These are phyloP conservation scores for Manduca sexta DNA, from an alignment of 1,140 invertebrate species.

Conservation along the genomic window DNA sequence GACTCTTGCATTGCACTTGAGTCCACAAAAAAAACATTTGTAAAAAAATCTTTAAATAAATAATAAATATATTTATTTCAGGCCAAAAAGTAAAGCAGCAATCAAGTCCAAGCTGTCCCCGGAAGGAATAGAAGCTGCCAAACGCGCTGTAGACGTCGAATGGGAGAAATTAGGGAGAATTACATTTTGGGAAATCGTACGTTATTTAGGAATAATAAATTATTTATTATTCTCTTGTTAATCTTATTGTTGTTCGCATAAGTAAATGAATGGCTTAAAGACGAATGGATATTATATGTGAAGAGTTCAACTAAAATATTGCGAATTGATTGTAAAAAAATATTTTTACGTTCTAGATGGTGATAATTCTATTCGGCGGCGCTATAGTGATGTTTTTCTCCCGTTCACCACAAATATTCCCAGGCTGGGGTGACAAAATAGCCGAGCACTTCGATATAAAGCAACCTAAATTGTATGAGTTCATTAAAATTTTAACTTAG, in stretches of 20 bases:
- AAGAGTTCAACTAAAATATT: too few relatives aligned
- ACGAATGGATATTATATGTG: too few relatives aligned
- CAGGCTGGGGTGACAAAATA: slow-evolving; percentile 43
- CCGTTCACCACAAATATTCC: slow-evolving; percentile 49
- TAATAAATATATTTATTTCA: slow-evolving; percentile 11
- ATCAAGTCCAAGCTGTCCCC: slow-evolving; percentile 63
- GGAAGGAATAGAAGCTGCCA: slow-evolving; percentile 76
- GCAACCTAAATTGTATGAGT: slow-evolving; percentile 40
- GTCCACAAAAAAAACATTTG: too few relatives aligned
- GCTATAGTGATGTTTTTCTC: slow-evolving; percentile 47
- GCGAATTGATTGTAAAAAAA: too few relatives aligned
- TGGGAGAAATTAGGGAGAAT: slow-evolving; percentile 84
- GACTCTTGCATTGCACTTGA: too few relatives aligned
- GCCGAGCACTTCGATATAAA: slow-evolving; percentile 15
- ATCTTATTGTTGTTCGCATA: too few relatives aligned
- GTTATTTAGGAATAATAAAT: neutral
- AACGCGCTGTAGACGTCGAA: slow-evolving; percentile 77
- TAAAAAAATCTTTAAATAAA: too few relatives aligned
- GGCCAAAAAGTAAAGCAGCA: slow-evolving; percentile 74
- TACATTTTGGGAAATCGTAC: slow-evolving; percentile 81
- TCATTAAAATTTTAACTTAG: too few relatives aligned
- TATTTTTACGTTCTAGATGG: slow-evolving; percentile 24
- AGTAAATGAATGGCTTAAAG: too few relatives aligned
- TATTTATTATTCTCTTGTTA: too few relatives aligned
- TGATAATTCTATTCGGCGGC: slow-evolving; percentile 27